Percentiles rank a stretch among this genome's conserved stretches.
These are phyloP conservation scores for Neodon shergylaensis DNA, from an alignment of 2,113 vertebrate genomes.

Conservation along the genomic window DNA sequence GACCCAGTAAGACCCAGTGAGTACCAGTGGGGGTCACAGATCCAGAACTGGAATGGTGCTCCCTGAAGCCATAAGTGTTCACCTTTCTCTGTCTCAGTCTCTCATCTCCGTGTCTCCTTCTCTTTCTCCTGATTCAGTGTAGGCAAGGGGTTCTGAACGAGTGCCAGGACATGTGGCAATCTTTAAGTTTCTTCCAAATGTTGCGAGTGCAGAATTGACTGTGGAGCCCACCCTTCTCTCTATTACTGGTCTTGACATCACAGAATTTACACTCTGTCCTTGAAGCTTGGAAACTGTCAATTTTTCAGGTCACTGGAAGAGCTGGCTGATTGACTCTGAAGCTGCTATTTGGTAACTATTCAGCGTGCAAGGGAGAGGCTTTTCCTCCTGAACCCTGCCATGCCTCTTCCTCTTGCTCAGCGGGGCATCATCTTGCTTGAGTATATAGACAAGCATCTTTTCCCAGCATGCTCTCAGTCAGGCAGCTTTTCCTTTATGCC, in stretches of 20 bases:
- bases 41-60: background rate
- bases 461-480: conserved; percentile 20
- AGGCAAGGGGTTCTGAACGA: background rate
- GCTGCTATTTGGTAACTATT: conserved; percentile 17
- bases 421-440: conserved; percentile 26
- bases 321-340: conserved; percentile 58
- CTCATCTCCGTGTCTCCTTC: background rate
- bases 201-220: conserved; percentile 39
- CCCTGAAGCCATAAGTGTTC: background rate
- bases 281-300: conserved; percentile 38
- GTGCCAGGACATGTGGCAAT: conserved; percentile 44
- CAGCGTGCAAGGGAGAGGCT: conserved; percentile 11
- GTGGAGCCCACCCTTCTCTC: background rate
- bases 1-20: background rate
- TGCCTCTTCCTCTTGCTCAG: background rate
- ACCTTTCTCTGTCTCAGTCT: background rate
- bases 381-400: conserved; percentile 23
- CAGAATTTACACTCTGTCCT: conserved; percentile 23
- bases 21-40: background rate
- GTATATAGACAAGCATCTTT: conserved; percentile 20
- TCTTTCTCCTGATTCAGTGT: background rate
- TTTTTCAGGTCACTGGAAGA: conserved; percentile 28
- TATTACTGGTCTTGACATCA: conserved; percentile 49
- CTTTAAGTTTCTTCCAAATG: conserved; percentile 49
- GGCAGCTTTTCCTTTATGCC: background rate